Evolutionary conservation across 53 echinoderm and acorn worm species (phyloP).

Genomic region (Apostichopus leukothele): DNA sequence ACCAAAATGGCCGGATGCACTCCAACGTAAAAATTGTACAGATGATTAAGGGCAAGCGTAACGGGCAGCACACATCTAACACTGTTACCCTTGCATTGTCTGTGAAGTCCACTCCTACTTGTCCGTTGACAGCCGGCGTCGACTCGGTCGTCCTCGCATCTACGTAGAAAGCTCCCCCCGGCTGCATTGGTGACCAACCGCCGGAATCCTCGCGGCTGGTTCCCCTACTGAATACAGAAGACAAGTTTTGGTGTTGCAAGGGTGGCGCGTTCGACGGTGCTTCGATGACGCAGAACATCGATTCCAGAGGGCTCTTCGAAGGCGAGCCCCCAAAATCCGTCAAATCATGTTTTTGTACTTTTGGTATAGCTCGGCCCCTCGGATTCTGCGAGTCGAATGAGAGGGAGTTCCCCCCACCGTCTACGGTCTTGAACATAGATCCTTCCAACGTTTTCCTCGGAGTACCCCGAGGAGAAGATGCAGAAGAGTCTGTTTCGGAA

Average conservation of each 20-base stretch:
- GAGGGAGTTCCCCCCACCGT: conserved; percentile 91
- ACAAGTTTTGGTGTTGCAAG: not conserved
- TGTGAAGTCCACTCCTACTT: conserved; percentile 34
- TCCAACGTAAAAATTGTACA: conserved; percentile 1
- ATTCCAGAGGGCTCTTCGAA: conserved; percentile 59
- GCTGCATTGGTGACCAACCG: conserved; percentile 11
- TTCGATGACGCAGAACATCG: conserved; percentile 52
- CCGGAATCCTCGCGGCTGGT: conserved; percentile 24
- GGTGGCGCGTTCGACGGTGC: conserved; percentile 16
- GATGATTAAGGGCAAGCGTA: not conserved
- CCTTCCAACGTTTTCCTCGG: conserved; percentile 28
- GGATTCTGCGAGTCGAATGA: conserved; percentile 64
- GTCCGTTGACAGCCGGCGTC: not conserved
- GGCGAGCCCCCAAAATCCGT: conserved; percentile 59
- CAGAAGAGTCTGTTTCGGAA: conserved; percentile 36
- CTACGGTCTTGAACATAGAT: conserved; percentile 79
- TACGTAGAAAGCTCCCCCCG: conserved; percentile 58
- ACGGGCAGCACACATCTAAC: conserved; percentile 20
- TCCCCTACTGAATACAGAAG: conserved; percentile 19
- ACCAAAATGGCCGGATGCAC: conserved; percentile 29
- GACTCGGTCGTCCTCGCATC: conserved; percentile 54
- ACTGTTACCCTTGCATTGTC: conserved; percentile 65
- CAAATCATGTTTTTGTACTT: conserved; percentile 39
- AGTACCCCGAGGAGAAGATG: conserved; percentile 18
- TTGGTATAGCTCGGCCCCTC: conserved; percentile 53